Evolutionary conservation across 2,797 vertebrate species (phyloP).

Genomic region (Phalloptychus januarius): DNA sequence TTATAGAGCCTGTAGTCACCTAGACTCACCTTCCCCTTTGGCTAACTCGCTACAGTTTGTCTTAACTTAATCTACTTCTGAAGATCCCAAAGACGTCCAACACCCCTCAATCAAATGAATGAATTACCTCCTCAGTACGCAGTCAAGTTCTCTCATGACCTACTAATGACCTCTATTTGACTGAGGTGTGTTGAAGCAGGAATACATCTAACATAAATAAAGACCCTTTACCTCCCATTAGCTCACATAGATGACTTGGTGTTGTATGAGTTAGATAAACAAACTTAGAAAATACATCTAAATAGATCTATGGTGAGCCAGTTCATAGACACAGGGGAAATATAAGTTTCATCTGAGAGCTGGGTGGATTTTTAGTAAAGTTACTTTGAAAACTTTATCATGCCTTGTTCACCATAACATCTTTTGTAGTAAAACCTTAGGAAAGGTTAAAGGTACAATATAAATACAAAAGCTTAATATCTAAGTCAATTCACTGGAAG

Average conservation of each 20-base stretch:
- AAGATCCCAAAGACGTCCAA: not conserved
- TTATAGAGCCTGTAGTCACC: not conserved
- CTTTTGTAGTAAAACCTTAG: not conserved
- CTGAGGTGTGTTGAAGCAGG: not conserved
- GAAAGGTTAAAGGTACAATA: not conserved
- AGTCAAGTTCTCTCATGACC: no score
- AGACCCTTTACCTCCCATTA: not conserved
- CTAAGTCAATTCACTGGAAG: slow-evolving; percentile 37
- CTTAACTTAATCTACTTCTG: not conserved
- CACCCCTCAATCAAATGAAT: not conserved
- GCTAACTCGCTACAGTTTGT: not conserved
- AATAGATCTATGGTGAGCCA: not conserved
- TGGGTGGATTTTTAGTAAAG: not conserved
- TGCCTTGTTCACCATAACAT: not conserved
- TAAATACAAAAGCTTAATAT: not conserved
- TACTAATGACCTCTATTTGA: not conserved
- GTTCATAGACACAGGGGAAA: not conserved
- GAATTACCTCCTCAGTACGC: not conserved
- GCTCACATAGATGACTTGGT: not conserved
- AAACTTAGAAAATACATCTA: not conserved
- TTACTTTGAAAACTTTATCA: not conserved
- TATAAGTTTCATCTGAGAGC: not conserved
- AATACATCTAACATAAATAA: not conserved
- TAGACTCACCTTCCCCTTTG: not conserved
- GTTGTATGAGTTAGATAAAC: not conserved